These are phyloP conservation scores for Physeter macrocephalus DNA, from an alignment of 2,113 vertebrate genomes.

Conservation along the genomic window DNA sequence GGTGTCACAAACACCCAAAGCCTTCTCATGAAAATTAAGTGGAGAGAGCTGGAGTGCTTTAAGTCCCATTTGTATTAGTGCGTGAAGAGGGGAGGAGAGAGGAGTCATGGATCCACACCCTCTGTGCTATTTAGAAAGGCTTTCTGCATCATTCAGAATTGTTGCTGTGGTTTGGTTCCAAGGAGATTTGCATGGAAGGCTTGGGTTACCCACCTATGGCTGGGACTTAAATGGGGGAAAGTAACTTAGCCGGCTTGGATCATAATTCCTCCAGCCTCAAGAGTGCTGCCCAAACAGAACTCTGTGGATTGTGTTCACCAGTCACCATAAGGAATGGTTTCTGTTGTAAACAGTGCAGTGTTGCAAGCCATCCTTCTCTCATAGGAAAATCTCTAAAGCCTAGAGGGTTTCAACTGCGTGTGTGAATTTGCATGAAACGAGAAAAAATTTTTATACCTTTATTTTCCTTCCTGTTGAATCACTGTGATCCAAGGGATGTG, in stretches of 20 bases:
- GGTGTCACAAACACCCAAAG: background rate
- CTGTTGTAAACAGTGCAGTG: background rate
- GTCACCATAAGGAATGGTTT: background rate
- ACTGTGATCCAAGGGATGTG: background rate
- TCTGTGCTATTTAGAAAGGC: background rate
- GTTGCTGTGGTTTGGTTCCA: background rate
- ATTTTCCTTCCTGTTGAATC: background rate
- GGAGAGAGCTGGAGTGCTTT: background rate
- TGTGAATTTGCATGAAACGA: slow-evolving; percentile 17
- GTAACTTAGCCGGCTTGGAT: background rate
- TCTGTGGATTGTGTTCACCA: background rate
- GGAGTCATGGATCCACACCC: background rate
- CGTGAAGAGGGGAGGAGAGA: background rate
- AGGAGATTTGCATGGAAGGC: slow-evolving; percentile 15
- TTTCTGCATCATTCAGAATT: background rate
- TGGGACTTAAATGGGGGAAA: background rate
- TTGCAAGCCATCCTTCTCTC: background rate
- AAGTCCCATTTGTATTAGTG: background rate
- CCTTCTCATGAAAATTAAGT: background rate
- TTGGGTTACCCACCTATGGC: background rate
- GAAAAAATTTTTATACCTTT: background rate
- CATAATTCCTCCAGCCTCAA: background rate
- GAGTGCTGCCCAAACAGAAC: background rate
- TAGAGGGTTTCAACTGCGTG: background rate
- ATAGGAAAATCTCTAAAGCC: slow-evolving; percentile 1